Base-by-base conservation (phyloP, 92 coral and sea anemone genomes). In the Porites cylindrica region DNA sequence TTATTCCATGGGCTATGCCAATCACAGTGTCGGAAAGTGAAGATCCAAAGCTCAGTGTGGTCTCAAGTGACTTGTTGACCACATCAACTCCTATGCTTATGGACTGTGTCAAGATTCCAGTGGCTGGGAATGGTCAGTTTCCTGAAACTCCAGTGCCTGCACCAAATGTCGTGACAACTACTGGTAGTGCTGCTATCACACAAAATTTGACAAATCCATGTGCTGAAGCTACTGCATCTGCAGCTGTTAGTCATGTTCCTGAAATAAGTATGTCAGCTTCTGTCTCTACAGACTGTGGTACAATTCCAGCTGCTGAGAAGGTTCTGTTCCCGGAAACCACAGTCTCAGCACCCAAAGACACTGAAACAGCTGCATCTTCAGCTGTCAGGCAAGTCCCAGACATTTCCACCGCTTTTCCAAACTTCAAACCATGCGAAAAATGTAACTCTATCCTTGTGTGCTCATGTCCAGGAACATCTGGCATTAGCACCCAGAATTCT, bases 381-480 rank as follows among this genome's bases (percentile, higher is more conserved):
- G 50, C 60, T 1, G 8, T 72, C 62, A 63, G 58, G 64, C 13
- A 21, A 51, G 72, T 21, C 7, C 18, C 80, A 32, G 74, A 74
- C 3, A 62, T 61, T 14, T 79, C 38, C 61, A 29, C 74, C 6
- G 38, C 38, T 50, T 61, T 83, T 51, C 43, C 87, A 62, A 53
- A 65, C 50, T 75, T 83, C 6, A 73, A 51, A 0, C 64, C 79
- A 2, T 83, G 87, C 51, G 6, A 11, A n/a, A 83, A 83, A 63
- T 83, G 80, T 65, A 73, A 83, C 54, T 83, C 80, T 6, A 59
- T 83, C 17, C 87, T 83, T 74, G 87, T 83, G 6, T 83, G 87
- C 23, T 83, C 87, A 1, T 83, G 87, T 11, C 61, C 80, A n/a
- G 72, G 74, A 7, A 62, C 80, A 2, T 83, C 80, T 8, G n/a